These are phyloP conservation scores for Menura novaehollandiae DNA, from an alignment of 2,113 vertebrate species.

Conservation along the genomic window DNA sequence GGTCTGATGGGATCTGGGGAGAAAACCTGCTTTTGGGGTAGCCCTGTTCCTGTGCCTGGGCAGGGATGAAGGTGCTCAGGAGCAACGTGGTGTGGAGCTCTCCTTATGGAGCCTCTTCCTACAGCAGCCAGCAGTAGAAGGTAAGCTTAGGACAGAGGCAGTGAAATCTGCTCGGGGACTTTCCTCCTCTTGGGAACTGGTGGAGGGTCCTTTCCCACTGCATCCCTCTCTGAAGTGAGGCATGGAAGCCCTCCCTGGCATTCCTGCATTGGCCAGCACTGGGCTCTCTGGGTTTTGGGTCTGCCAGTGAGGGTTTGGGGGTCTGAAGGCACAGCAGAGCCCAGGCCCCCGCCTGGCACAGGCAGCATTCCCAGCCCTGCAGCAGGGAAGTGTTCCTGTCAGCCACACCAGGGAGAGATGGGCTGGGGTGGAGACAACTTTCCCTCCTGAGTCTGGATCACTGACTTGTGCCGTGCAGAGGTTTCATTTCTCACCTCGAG, in stretches of 20 bases:
- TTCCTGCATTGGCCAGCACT: neutral
- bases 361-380: neutral
- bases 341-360: neutral
- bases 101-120: neutral
- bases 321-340: neutral
- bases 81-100: neutral
- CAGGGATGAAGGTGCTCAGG: neutral
- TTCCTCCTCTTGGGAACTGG: neutral
- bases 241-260: neutral
- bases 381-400: neutral
- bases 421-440: neutral
- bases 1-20: neutral
- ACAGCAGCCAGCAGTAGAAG: neutral
- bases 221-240: neutral
- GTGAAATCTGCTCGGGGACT: neutral
- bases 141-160: accelerated
- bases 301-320: neutral
- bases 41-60: neutral
- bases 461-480: neutral
- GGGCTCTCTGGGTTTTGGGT: neutral
- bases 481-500: conserved; percentile 25
- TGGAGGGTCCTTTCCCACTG: neutral
- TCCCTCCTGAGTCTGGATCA: neutral
- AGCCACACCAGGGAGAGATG: accelerated
- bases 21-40: neutral